phyloP scores from a whole-genome alignment of 2,888 invertebrate species.

The Erynnis tages region DNA sequence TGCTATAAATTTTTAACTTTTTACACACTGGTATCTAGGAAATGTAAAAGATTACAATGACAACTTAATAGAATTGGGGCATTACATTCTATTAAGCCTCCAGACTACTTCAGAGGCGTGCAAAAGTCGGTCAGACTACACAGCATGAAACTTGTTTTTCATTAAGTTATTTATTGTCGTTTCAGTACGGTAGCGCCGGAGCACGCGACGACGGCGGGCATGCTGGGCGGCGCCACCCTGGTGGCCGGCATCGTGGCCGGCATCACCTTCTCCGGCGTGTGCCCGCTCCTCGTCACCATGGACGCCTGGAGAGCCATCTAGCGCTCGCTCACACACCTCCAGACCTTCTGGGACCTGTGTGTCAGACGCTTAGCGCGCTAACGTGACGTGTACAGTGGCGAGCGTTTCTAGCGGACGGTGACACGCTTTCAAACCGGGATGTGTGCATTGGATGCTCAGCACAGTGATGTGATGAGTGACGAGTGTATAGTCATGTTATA shows the following conservation, averaged over 20 bases:
- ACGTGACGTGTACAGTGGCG: conserved; percentile 21
- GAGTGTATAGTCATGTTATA: too few species aligned
- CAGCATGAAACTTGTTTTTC: neutral
- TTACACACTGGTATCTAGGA: too few species aligned
- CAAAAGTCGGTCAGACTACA: too few species aligned
- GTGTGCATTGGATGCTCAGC: too few species aligned
- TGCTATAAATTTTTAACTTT: too few species aligned
- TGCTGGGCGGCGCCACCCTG: conserved; percentile 97
- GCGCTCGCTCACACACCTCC: conserved; percentile 49
- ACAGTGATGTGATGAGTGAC: too few species aligned
- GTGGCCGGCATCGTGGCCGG: conserved; percentile 94
- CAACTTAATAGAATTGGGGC: too few species aligned
- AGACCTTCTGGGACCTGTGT: conserved; percentile 50
- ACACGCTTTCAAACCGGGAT: too few species aligned
- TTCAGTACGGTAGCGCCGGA: conserved; percentile 90
- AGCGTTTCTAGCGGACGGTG: neutral
- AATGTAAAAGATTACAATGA: too few species aligned
- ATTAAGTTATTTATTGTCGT: neutral
- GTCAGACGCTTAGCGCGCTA: conserved; percentile 37
- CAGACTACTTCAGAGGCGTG: too few species aligned
- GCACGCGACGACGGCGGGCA: conserved; percentile 93
- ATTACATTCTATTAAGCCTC: too few species aligned
- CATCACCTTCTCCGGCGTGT: conserved; percentile 86
- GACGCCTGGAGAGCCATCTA: conserved; percentile 51
- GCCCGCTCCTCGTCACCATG: conserved; percentile 82